phyloP scores from a whole-genome alignment of 1,140 invertebrate species.

The Penaeus japonicus region DNA sequence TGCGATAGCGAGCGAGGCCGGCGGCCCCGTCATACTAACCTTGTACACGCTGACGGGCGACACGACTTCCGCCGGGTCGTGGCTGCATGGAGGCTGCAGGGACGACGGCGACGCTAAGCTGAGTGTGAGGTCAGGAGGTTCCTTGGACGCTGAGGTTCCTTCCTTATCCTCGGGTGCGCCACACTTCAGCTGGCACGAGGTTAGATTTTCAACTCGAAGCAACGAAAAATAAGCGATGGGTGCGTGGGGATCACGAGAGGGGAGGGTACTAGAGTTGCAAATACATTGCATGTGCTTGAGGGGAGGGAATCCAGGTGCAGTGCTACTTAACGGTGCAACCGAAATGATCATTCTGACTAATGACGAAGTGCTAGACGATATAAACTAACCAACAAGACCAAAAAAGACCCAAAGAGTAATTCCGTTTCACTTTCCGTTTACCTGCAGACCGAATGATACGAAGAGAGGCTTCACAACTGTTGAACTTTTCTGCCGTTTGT shows the following conservation, averaged over 20 bases:
- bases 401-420: no score
- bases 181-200: constrained; percentile 40
- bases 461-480: no score
- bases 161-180: constrained; percentile 4
- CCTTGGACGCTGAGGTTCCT: not conserved
- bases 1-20: not conserved
- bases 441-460: no score
- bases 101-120: constrained; percentile 37
- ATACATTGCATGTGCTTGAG: no score
- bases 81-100: constrained; percentile 21
- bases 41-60: constrained; percentile 53
- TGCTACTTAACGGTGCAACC: no score
- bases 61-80: constrained; percentile 39
- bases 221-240: not conserved
- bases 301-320: no score
- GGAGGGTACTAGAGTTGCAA: no score
- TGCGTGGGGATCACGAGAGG: not conserved
- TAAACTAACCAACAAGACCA: no score
- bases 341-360: no score
- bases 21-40: constrained; percentile 35
- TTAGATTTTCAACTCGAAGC: constrained; percentile 40
- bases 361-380: no score
- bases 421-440: no score
- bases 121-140: constrained; percentile 42
- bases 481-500: no score